Base-by-base conservation (phyloP, 2,888 invertebrate genomes). In the Cephus sareptanus region DNA sequence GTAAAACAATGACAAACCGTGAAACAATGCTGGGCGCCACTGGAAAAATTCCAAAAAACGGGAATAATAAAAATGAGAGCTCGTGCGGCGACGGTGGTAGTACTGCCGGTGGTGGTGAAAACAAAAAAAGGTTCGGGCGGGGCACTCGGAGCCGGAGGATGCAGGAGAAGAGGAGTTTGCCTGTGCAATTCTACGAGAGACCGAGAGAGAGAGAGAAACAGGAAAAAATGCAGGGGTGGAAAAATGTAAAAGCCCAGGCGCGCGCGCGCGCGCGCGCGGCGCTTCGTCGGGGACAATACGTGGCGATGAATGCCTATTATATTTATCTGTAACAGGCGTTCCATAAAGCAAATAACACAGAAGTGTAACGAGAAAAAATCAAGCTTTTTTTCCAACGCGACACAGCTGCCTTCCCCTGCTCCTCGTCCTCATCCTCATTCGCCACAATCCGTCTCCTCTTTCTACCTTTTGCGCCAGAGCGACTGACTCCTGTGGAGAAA, bases 261-360 rank as follows among this genome's bases (percentile, higher is more conserved):
- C 88, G 83, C 85, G 84, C 88, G 87, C 88, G 83, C 85, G 84
- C 85, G 34, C 34, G 34, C 33, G 84, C 86, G 88, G 87, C 88
- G 90, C 89, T 90, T 90, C 91, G 89, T 88, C 87, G 87, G 86
- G 89, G 88, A 91, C 91, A 91, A 91, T 91, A 89, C 90, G 90
- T 86, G 86, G 88, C 89, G 89, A 90, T 91, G 91, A 91, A 91
- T 91, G 90, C 91, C 91, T 90, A 91, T 91, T 91, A 91, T 91
- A 91, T 91, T 91, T 91, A 91, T 91, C 90, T 91, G 90, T 90
- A 91, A 91, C 91, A 91, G 90, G 90, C 91, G 91, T 90, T 91
- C 88, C 90, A 90, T 90, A 91, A 90, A 90, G 90, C 91, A 91
- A 91, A 91, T 91, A 91, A 90, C 89, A 88, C 87, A 89, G 85